Evolutionary conservation across 2,888 invertebrate genomes (phyloP).

Genomic region (Celastrina argiolus): DNA sequence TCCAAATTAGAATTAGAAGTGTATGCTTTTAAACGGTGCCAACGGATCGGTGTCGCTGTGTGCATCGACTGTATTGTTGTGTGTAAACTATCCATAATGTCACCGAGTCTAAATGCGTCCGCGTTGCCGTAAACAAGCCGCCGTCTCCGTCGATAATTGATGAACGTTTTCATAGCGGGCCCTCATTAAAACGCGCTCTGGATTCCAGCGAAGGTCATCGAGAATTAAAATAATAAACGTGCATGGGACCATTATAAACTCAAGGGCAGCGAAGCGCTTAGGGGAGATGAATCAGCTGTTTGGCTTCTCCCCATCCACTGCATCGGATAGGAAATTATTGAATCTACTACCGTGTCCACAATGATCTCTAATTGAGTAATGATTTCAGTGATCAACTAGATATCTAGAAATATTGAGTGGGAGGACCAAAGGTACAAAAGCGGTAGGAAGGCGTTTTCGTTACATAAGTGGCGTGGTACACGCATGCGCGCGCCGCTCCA

Average conservation of each 20-base stretch:
- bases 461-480: conserved; percentile 65
- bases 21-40: conserved; percentile 23
- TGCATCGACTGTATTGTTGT: conserved; percentile 24
- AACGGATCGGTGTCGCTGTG: conserved; percentile 6
- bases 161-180: conserved; percentile 67
- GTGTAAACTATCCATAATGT: conserved; percentile 36
- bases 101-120: conserved; percentile 71
- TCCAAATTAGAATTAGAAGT: background rate
- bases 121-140: conserved; percentile 68
- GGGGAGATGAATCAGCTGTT: conserved; percentile 12
- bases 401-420: conserved; percentile 50
- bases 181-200: conserved; percentile 73
- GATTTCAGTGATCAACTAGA: conserved; percentile 35
- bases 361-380: background rate
- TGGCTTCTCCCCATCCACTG: background rate
- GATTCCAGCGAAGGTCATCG: conserved; percentile 65
- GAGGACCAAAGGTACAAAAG: conserved; percentile 36
- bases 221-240: conserved; percentile 44
- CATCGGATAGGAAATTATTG: background rate
- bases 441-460: conserved; percentile 48
- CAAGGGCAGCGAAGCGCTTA: background rate
- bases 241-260: conserved; percentile 17
- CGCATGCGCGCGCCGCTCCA: conserved; percentile 62
- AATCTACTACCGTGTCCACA: background rate
- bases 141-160: conserved; percentile 74